Evolutionary conservation across 1,140 invertebrate genomes (phyloP), one percentile per base, ranked within the genome.

Genomic region (Zaprionus africanus): DNA sequence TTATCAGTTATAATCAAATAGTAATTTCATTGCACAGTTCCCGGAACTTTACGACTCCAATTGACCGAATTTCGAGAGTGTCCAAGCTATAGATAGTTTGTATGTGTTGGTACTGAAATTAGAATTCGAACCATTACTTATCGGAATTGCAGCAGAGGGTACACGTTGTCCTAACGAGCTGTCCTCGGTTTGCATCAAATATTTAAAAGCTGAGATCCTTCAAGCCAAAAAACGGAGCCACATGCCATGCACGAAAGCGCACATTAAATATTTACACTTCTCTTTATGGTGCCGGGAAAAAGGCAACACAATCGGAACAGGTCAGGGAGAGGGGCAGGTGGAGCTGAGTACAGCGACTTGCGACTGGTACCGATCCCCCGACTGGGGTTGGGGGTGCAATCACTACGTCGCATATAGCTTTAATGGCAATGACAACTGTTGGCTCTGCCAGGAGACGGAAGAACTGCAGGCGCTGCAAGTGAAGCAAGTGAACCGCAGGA

Each of bases 221-320:
- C 5, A 53, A 38, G 26, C 11, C 31, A 26, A 57, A 63, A 51
- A 31, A 65, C 41, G 58, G 62, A 60, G 71, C 68, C 87, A 90
- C 82, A 80, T 80, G 88, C 71, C 79, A 88, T 88, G 83, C 83
- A 87, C 78, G 85, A 88, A 87, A 87, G 84, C 84, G 84, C 90
- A 90, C 90, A 92, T 92, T 92, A 92, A 92, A 92, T 92, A 92
- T 92, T 92, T 91, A 92, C 90, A 91, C 85, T 92, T 82, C 79
- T 90, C 90, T 90, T 92, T 92, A 92, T 91, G 75, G 90, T 60
- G 69, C 46, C 72, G 49, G 41, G 58, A 51, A 73, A 67, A 72
- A 31, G 5, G 41, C n/a, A 51, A 17, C 7, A 49, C 46, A 49
- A 49, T 5, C 4, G 38, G 38, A 41, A 6, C 38, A 41, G 0